Evolutionary conservation across 2,797 vertebrate species (phyloP), one percentile per base, ranked within the genome.

Genomic region (Enteromius treurensis): DNA sequence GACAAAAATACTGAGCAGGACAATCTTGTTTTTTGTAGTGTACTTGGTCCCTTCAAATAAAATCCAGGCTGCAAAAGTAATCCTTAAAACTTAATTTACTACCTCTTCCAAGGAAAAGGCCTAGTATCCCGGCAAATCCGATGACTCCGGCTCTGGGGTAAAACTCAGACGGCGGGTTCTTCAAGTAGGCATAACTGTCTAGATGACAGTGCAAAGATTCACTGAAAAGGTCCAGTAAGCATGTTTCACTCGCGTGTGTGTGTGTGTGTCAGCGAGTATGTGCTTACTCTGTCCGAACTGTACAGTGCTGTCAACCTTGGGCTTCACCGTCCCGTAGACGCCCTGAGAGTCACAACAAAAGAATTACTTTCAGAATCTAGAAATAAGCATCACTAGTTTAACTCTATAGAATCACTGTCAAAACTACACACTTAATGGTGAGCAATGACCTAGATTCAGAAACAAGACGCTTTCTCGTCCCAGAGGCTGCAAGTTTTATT

Each of bases 141-240:
- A 99, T 97, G 32, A 99, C 91, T 86, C 96, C 97, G 17, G 96
- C 96, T 86, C 96, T 95, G 73, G 97, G 96, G 82, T 97, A 98
- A 94, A 99, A 98, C 84, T 96, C 96, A 84, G 95, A 91, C 40
- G 98, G 97, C 0, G 97, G 96, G 87, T 95, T 92, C 88, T 94
- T 94, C 62, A 99, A 88, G 91, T 95, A 96, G 19, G 80, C 91
- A 90, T 90, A 97, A 53, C 93, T 88, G 79, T 96, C 97, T 97
- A 68, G 60, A 79, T 73, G 4, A 73, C 13, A 17, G n/a, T 14
- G 45, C 11, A 73, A 23, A 53, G 5, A 69, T 15, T 55, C 29
- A 65, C 8, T 34, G 32, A 55, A 53, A n/a, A 53, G 6, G 45
- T 51, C 13, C 58, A 60, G 58, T 62, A 26, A 19, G 8, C 47